Evolutionary conservation across 2,888 invertebrate species (phyloP).

Genomic region (Zygothrica quintamaculata): DNA sequence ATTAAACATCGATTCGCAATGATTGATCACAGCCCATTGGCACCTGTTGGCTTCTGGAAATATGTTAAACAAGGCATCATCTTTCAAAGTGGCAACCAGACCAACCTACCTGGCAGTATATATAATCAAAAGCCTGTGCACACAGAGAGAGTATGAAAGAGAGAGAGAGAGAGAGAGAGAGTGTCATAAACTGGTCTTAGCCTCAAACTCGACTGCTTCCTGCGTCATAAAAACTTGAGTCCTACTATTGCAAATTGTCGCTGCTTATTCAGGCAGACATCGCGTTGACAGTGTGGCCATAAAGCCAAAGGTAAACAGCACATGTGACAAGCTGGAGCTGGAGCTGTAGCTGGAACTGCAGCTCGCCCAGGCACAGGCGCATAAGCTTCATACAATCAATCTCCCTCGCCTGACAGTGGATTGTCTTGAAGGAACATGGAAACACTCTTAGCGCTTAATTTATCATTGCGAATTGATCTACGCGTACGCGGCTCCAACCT

Average conservation of each 20-base stretch:
- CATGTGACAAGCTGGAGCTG: slow-evolving; percentile 45
- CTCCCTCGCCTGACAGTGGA: slow-evolving; percentile 82
- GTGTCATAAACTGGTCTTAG: slow-evolving; percentile 72
- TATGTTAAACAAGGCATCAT: slow-evolving; percentile 82
- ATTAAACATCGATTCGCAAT: slow-evolving; percentile 84
- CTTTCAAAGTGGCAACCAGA: slow-evolving; percentile 58
- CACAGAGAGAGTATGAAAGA: background rate
- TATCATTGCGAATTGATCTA: slow-evolving; percentile 83
- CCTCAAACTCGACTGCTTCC: slow-evolving; percentile 36
- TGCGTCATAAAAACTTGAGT: slow-evolving; percentile 57
- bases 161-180: slow-evolving; percentile 17
- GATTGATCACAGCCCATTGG: slow-evolving; percentile 84
- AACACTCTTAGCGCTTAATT: slow-evolving; percentile 84
- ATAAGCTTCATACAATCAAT: slow-evolving; percentile 80
- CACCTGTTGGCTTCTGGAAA: slow-evolving; percentile 85
- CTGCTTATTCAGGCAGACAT: slow-evolving; percentile 62
- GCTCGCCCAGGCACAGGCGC: slow-evolving; percentile 10
- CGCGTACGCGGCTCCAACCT: slow-evolving; percentile 40
- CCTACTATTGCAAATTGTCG: slow-evolving; percentile 73
- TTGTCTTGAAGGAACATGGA: slow-evolving; percentile 83
- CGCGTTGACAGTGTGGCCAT: slow-evolving; percentile 74
- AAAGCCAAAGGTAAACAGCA: slow-evolving; percentile 50
- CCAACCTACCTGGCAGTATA: slow-evolving; percentile 41
- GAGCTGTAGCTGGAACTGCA: slow-evolving; percentile 14
- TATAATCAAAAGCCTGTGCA: slow-evolving; percentile 10